Base-by-base conservation (phyloP, 2,113 vertebrate genomes). In the Sorex fumeus region DNA sequence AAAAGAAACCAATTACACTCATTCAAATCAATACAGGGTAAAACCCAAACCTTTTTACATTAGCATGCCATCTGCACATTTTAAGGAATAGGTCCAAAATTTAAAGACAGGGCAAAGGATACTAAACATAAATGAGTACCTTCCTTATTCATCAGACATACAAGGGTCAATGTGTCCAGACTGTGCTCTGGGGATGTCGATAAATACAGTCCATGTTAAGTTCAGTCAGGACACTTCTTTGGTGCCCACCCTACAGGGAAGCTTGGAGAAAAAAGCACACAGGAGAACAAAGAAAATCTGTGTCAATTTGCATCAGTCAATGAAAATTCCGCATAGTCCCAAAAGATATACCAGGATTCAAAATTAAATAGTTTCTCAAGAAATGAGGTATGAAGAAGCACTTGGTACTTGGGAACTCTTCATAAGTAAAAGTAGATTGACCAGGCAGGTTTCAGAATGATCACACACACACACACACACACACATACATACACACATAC, bases 1-100 rank as follows among this genome's bases (percentile, higher is more conserved):
- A 91, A 94, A 95, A 43, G 79, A 32, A 83, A 87, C 28, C 50
- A 84, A 81, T 57, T 62, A 27, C 0, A 43, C 75, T 94, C 76
- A 81, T 93, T 93, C 76, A 93, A 96, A 91, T 93, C 87, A 94
- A 86, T 84, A 94, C 70, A 53, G 67, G 83, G 88, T 91, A 91
- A 90, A 93, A 53, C 25, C 77, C 77, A 3, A 43, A 76, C 47
- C 32, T 83, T 78, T 84, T 81, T 45, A 90, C 88, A 64, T 76
- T 83, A 94, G 32, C 53, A 69, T 25, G 43, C n/a, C 43, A n/a
- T 25, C 3, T 91, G 88, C 66, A 91, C 79, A 80, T 32, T 93
- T 88, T 77, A 71, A 92, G 83, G n/a, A 69, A 34, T 62, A 21
- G 30, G 71, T 91, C 45, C 67, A 7, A 82, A 87, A 28, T 83